Evolutionary conservation across 2,113 vertebrate genomes (phyloP).

Genomic region (Phylloscopus whistleri): DNA sequence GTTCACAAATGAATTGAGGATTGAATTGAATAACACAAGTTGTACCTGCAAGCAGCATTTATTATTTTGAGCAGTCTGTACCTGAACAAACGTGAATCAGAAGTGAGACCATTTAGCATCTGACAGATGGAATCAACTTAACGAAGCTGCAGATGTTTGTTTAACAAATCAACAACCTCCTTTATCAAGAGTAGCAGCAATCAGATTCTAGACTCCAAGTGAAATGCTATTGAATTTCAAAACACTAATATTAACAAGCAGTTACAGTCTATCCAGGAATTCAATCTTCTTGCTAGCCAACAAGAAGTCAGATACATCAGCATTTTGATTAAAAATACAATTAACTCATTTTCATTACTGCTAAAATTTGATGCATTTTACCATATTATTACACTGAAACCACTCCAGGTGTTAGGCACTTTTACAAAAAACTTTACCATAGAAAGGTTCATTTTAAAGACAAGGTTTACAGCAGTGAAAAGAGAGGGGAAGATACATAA

Average conservation of each 20-base stretch:
- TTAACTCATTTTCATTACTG: not conserved
- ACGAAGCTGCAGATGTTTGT: not conserved
- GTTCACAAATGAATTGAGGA: constrained; percentile 25
- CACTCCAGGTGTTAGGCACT: not conserved
- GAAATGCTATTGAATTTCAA: constrained; percentile 38
- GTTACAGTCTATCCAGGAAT: not conserved
- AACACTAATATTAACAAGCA: not conserved
- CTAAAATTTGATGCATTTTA: not conserved
- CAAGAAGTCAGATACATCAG: not conserved
- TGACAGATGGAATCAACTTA: constrained; percentile 29
- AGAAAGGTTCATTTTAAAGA: constrained; percentile 28
- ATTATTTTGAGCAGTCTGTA: constrained; percentile 5
- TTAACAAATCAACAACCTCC: not conserved
- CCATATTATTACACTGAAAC: not conserved
- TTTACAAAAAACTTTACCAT: not conserved
- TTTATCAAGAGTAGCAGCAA: not conserved
- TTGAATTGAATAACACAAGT: constrained; percentile 38
- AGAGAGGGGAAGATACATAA: not conserved
- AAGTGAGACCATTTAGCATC: constrained; percentile 6
- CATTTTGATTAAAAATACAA: not conserved
- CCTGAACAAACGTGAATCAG: constrained; percentile 7
- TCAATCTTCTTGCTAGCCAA: not conserved
- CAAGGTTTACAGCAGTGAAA: not conserved
- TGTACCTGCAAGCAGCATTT: constrained; percentile 14
- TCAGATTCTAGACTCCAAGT: not conserved